phyloP scores from a whole-genome alignment of 2,888 invertebrate genomes.

The Julus scandinavius region DNA sequence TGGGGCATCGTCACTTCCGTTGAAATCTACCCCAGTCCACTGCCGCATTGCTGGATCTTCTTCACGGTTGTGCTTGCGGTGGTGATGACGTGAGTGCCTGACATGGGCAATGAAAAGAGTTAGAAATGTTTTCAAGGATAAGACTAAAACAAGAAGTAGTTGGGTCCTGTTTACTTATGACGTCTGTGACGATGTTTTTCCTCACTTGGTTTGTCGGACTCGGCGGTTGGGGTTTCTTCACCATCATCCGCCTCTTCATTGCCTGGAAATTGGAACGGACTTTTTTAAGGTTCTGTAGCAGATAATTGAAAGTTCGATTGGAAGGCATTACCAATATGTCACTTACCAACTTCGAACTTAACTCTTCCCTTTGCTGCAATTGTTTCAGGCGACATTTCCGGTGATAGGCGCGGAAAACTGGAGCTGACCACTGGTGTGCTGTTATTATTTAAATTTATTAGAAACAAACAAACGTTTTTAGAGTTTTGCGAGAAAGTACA shows the following conservation, averaged over 20 bases:
- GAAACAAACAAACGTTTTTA: not conserved
- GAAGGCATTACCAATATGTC: not conserved
- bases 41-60: constrained; percentile 71
- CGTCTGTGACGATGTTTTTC: constrained; percentile 57
- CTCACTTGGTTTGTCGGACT: constrained; percentile 56
- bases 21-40: constrained; percentile 65
- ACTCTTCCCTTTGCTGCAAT: constrained; percentile 51
- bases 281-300: not conserved
- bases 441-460: not conserved
- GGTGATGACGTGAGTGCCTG: constrained; percentile 58
- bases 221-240: constrained; percentile 51
- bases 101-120: not conserved
- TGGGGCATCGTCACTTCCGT: constrained; percentile 56
- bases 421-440: constrained; percentile 14
- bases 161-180: constrained; percentile 45
- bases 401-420: constrained; percentile 16
- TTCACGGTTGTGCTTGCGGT: constrained; percentile 56
- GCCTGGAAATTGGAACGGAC: constrained; percentile 33
- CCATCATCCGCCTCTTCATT: constrained; percentile 48
- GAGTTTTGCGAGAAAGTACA: not conserved
- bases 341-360: constrained; percentile 57
- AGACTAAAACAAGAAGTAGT: not conserved
- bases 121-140: not conserved
- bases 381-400: constrained; percentile 51
- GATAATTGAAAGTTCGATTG: not conserved